Evolutionary conservation across 2,797 vertebrate species (phyloP).

Genomic region (Eremophila alpestris): DNA sequence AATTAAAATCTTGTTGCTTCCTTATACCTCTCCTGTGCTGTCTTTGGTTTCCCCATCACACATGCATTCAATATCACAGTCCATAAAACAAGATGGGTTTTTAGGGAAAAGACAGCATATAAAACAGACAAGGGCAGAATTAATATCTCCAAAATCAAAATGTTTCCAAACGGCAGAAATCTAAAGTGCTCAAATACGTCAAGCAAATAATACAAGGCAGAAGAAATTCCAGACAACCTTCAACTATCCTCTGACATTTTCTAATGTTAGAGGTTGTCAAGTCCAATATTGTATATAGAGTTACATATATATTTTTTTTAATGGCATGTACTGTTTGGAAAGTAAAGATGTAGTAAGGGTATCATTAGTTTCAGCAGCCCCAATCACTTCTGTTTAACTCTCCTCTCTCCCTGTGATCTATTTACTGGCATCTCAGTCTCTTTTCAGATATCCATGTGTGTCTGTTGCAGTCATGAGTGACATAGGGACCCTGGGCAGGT

Average conservation of each 20-base stretch:
- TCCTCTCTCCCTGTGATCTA: background rate
- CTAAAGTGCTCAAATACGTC: background rate
- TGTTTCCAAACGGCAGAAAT: background rate
- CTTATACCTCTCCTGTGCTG: background rate
- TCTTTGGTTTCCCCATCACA: background rate
- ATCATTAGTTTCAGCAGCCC: background rate
- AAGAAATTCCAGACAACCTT: background rate
- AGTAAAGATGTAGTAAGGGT: background rate
- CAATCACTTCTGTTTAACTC: background rate
- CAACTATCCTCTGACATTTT: background rate
- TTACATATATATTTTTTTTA: background rate
- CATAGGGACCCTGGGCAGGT: fast-evolving
- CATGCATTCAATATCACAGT: background rate
- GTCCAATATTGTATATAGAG: background rate
- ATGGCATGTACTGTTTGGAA: background rate
- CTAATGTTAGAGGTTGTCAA: background rate
- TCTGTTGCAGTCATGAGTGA: fast-evolving
- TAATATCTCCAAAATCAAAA: background rate
- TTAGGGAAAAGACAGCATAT: background rate
- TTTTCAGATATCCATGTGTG: background rate
- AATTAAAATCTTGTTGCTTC: background rate
- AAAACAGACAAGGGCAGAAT: background rate
- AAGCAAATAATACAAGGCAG: background rate
- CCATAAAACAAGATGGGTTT: background rate
- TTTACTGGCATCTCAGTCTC: background rate